Evolutionary conservation across 2,888 invertebrate genomes (phyloP), one percentile per base, ranked within the genome.

Genomic region (Oconnorella tubifera): DNA sequence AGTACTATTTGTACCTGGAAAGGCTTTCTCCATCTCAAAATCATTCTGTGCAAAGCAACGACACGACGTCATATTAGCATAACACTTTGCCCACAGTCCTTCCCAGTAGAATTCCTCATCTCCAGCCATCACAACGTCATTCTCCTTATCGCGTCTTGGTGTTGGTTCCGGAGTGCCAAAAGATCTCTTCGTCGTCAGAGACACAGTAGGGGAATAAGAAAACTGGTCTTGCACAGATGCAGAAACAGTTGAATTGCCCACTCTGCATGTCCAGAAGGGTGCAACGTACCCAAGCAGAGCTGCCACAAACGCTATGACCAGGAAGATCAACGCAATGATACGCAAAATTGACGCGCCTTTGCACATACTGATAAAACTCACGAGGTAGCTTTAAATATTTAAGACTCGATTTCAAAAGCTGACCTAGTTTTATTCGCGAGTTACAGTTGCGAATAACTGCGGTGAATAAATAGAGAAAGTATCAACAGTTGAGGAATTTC

Each of bases 331-430:
- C 25, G 59, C 61, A 4, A 64, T n/a, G 25, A 64, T 27, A 33
- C 62, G 64, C 2, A 67, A 51, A 4, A 61, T 51, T 53, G 66
- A 51, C 28, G 57, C 62, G 3, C 62, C 58, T 3, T 53, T 53
- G 48, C 66, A 66, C 66, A 66, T 65, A 3, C 19, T 64, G 40
- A 40, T n/a, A n/a, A n/a, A n/a, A n/a, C n/a, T n/a, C n/a, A n/a
- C n/a, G n/a, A n/a, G n/a, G n/a, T n/a, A n/a, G n/a, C n/a, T n/a
- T n/a, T n/a, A n/a, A n/a, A n/a, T n/a, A n/a, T n/a, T n/a, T n/a
- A n/a, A n/a, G n/a, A n/a, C n/a, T n/a, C n/a, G n/a, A n/a, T n/a
- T n/a, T n/a, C n/a, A n/a, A n/a, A n/a, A n/a, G n/a, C n/a, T n/a
- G n/a, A n/a, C n/a, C n/a, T n/a, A n/a, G n/a, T n/a, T n/a, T n/a